Conservation (phyloP, 2,113 vertebrate genomes). For the Osmerus mordax region DNA sequence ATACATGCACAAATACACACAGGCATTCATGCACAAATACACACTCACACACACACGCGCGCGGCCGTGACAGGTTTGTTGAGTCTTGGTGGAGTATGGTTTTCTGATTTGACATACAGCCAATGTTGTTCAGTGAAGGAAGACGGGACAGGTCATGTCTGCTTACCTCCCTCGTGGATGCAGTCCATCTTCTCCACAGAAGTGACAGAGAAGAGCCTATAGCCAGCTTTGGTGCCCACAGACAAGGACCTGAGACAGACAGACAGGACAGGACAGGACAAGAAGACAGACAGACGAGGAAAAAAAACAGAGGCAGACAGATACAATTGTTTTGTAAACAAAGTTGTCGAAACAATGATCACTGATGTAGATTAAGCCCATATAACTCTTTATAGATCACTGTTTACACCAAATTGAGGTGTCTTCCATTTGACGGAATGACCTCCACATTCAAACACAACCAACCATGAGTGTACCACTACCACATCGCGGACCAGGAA, state of each 20-base stretch:
- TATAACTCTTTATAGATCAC: no score
- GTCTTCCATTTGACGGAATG: neutral
- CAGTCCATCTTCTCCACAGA: conserved; percentile 91
- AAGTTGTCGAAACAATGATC: no score
- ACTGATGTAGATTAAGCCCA: no score
- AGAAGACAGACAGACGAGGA: no score
- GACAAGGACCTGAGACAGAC: conserved; percentile 79
- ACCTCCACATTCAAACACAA: no score
- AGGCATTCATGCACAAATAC: neutral
- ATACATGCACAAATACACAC: neutral
- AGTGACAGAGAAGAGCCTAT: conserved; percentile 90
- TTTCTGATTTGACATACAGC: no score
- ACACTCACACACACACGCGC: neutral
- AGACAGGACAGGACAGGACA: neutral
- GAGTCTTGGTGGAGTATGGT: no score
- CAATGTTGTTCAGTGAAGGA: neutral
- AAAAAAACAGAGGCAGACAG: no score
- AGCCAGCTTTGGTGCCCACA: conserved; percentile 87
- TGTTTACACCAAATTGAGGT: neutral
- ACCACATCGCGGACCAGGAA: neutral
- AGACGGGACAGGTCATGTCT: no score
- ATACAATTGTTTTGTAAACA: no score
- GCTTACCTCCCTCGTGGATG: conserved; percentile 90
- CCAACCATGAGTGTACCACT: neutral
- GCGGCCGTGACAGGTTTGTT: no score